phyloP scores from a whole-genome alignment of 37 sponge, comb jelly and placozoan genomes.

The Halichondria panicea region DNA sequence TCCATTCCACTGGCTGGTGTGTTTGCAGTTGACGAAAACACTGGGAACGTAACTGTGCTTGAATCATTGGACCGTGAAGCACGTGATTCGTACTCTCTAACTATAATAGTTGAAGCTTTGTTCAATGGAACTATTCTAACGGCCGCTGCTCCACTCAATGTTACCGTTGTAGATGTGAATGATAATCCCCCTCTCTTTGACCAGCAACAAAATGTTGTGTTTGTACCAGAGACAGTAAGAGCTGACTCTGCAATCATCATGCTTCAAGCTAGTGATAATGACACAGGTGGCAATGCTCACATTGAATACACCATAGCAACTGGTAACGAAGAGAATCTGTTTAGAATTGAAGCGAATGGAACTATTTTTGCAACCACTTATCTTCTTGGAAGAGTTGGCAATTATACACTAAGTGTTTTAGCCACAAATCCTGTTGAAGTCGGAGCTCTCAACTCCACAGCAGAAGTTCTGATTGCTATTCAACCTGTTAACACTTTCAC shows the following conservation, averaged over 20 bases:
- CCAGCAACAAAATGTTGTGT: not conserved
- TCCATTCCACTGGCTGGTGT: not conserved
- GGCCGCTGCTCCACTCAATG: conserved; percentile 26
- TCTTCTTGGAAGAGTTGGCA: conserved; percentile 9
- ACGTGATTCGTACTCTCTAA: conserved; percentile 2
- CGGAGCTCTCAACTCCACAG: conserved; percentile 24
- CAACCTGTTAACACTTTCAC: conserved; percentile 66
- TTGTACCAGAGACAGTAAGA: conserved; percentile 36
- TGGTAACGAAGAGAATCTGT: conserved; percentile 17
- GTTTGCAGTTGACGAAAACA: conserved; percentile 24
- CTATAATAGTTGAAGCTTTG: conserved; percentile 12
- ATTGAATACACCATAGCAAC: conserved; percentile 40
- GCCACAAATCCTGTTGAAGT: conserved; percentile 21
- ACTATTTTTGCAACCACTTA: not conserved
- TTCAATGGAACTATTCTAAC: conserved; percentile 12
- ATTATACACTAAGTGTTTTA: conserved; percentile 1
- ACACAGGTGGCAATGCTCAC: conserved; percentile 27
- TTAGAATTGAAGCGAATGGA: conserved; percentile 34
- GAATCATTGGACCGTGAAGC: conserved; percentile 50
- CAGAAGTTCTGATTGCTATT: conserved; percentile 29
- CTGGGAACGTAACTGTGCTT: conserved; percentile 32
- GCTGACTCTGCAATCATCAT: conserved; percentile 4
- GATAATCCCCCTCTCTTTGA: conserved; percentile 60
- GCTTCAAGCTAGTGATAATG: conserved; percentile 42
- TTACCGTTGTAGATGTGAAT: conserved; percentile 60